Conservation (phyloP, 2,113 vertebrate genomes). For the Periophthalmus modestus region DNA sequence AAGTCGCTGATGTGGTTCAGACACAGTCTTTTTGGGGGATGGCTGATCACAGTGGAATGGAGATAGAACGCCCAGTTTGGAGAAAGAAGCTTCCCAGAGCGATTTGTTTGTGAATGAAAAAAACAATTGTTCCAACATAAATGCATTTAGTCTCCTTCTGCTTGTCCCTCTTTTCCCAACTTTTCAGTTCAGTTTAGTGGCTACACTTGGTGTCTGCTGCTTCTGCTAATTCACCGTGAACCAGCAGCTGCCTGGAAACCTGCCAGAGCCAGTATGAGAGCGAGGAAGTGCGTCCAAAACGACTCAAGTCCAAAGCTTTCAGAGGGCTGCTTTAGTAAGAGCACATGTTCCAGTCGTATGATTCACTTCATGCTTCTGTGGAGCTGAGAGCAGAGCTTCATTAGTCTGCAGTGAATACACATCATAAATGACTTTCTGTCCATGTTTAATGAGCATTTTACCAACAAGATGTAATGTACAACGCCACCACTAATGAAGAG, state of each 20-base stretch:
- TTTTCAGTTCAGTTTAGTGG: conserved; percentile 24
- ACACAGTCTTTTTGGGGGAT: conserved; percentile 63
- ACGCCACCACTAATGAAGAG: too few species aligned
- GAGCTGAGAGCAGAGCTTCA: conserved; percentile 55
- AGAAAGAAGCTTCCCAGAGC: conserved; percentile 22
- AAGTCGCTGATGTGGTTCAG: conserved; percentile 65
- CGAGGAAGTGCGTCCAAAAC: conserved; percentile 22
- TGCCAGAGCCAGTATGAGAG: conserved; percentile 26
- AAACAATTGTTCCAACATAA: conserved; percentile 38
- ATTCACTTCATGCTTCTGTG: conserved; percentile 51
- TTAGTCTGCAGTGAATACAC: conserved; percentile 54
- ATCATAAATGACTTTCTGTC: conserved; percentile 24
- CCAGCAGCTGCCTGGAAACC: conserved; percentile 26
- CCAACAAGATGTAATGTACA: too few species aligned
- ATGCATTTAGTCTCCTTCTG: conserved; percentile 12
- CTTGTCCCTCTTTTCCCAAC: conserved; percentile 19
- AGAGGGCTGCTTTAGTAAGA: conserved; percentile 18
- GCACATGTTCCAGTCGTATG: conserved; percentile 37
- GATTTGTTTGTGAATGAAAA: conserved; percentile 39
- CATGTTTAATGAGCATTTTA: too few species aligned
- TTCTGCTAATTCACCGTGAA: conserved; percentile 9
- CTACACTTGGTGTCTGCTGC: conserved; percentile 9
- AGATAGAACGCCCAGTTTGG: conserved; percentile 42
- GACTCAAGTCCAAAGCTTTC: conserved; percentile 27
- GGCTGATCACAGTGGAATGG: conserved; percentile 56